phyloP scores from a whole-genome alignment of 2,113 vertebrate species.

The Microcebus tavaratra region DNA sequence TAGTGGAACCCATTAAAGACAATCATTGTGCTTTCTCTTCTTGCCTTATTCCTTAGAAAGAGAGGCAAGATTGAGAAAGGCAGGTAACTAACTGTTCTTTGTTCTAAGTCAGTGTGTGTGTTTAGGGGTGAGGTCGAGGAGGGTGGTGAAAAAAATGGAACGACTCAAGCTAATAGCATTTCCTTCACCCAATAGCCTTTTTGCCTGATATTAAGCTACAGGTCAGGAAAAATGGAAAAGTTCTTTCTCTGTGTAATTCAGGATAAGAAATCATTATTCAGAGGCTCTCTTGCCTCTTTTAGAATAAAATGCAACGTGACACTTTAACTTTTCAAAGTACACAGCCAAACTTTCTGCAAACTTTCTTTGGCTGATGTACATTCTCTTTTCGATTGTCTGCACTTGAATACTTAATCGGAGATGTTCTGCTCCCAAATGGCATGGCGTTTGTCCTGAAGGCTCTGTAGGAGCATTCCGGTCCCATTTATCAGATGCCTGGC shows the following conservation, averaged over 20 bases:
- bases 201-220: slow-evolving; percentile 43
- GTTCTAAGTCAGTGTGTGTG: neutral
- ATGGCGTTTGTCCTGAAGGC: neutral
- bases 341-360: slow-evolving; percentile 55
- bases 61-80: neutral
- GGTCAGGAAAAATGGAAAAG: slow-evolving; percentile 33
- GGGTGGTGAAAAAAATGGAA: neutral
- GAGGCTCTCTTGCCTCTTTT: slow-evolving; percentile 47
- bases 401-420: neutral
- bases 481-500: neutral
- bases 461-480: neutral
- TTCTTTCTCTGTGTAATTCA: slow-evolving; percentile 57
- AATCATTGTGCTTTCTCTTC: neutral
- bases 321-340: slow-evolving; percentile 66
- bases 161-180: slow-evolving; percentile 35
- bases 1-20: neutral
- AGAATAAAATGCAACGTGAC: slow-evolving; percentile 59
- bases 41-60: neutral
- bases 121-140: neutral
- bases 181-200: neutral
- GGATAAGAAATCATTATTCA: slow-evolving; percentile 60
- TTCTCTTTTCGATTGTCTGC: neutral
- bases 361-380: slow-evolving; percentile 2
- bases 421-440: neutral
- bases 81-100: slow-evolving; percentile 26